A percentile compares a stretch with the other conserved stretches of the same genome.
Evolutionary conservation across 2,888 invertebrate species (phyloP).

Genomic region (Brachylomia viminalis): DNA sequence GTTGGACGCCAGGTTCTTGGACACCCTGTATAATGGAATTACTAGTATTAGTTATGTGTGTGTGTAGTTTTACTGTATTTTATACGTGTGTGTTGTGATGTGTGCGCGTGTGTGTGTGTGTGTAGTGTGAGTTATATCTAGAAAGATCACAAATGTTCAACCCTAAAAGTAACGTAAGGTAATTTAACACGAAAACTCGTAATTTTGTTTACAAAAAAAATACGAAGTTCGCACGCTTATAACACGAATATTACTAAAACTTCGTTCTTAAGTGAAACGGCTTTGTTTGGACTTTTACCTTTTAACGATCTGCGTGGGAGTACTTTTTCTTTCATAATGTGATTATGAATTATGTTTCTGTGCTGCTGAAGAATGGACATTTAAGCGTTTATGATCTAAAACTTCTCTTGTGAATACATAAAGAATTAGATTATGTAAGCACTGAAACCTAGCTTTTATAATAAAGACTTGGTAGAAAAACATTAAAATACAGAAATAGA

Average conservation of each 20-base stretch:
- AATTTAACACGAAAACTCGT: too few species aligned
- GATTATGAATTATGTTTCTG: conserved; percentile 31
- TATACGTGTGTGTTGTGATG: too few species aligned
- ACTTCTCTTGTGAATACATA: conserved; percentile 23
- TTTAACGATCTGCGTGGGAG: conserved; percentile 58
- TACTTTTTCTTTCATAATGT: conserved; percentile 25
- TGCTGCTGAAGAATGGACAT: conserved; percentile 32
- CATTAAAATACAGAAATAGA: not conserved
- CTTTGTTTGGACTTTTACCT: conserved; percentile 47
- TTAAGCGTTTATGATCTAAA: conserved; percentile 15
- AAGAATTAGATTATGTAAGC: conserved; percentile 38
- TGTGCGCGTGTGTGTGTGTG: too few species aligned
- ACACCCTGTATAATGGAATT: too few species aligned
- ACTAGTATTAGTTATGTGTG: too few species aligned
- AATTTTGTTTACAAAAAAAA: conserved; percentile 5
- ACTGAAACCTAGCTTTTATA: conserved; percentile 1
- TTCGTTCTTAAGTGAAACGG: conserved; percentile 20
- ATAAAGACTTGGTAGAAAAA: not conserved
- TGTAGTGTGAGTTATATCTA: too few species aligned
- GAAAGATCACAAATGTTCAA: too few species aligned
- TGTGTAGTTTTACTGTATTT: too few species aligned
- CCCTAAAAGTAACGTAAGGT: too few species aligned
- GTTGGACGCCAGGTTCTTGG: too few species aligned
- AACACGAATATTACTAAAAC: conserved; percentile 2
- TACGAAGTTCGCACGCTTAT: conserved; percentile 22